Base-by-base conservation (phyloP, 1,140 invertebrate species). In the Heliconius eleuchia region DNA sequence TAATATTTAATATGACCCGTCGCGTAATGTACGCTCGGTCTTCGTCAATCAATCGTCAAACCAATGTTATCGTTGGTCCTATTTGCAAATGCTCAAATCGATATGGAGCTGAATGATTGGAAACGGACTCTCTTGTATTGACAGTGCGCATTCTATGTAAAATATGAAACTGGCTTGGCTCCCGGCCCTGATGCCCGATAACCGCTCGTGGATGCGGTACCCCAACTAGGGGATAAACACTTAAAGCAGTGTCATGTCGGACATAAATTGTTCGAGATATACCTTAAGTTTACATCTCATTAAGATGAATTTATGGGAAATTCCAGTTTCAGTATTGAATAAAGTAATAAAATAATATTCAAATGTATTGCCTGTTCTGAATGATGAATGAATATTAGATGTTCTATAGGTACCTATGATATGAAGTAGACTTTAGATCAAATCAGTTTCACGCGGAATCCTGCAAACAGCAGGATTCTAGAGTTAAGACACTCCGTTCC, bases 111-210 rank as follows among this genome's bases (percentile, higher is more conserved):
- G 89, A 91, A 89, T 94, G 92, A 94, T 93, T 91, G 90, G 89
- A 87, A 83, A 85, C 84, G 87, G 85, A 85, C 81, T 83, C 82
- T 74, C 78, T 79, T 66, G 83, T 85, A 91, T 88, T 88, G 90
- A 89, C 90, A 89, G 86, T 80, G 83, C 84, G 88, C 89, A 92
- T 94, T 94, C 92, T 93, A 93, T 94, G 92, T 92, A 92, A 94
- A 93, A 93, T 94, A 94, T 94, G 92, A 94, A 94, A 86, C 82
- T 84, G 78, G 84, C 79, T 57, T 82, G 74, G 85, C 85, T 88
- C 80, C 85, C 81, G 85, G 83, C 83, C 19, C 76, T 76, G 83
- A 86, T 84, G 81, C 39, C 52, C 72, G 74, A 73, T 78, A 76
- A 57, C 76, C 80, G 74, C 52, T 74, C 73, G 80, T 89, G 87